Conservation (phyloP, 2,888 invertebrate species). For the Lymantria dispar region DNA sequence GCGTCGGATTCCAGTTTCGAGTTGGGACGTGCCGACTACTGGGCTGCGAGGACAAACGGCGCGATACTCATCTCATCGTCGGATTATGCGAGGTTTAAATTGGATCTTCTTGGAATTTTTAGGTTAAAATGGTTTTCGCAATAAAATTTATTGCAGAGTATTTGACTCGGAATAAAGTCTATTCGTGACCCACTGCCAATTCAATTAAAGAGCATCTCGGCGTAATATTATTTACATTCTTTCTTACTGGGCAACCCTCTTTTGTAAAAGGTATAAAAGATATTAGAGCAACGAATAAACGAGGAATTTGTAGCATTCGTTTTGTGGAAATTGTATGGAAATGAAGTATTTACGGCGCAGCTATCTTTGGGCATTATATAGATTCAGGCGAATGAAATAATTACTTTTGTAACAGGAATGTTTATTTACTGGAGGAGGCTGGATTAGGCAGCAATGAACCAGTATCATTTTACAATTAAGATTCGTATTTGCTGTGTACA, state of each 20-base stretch:
- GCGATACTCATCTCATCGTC: constrained; percentile 64
- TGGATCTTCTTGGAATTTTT: constrained; percentile 73
- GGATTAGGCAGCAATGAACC: constrained; percentile 5
- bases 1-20: constrained; percentile 6
- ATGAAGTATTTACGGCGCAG: constrained; percentile 5
- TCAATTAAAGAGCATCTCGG: constrained; percentile 63
- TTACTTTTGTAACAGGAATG: constrained; percentile 1
- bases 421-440: background rate
- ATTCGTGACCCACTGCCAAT: constrained; percentile 62
- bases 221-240: constrained; percentile 59
- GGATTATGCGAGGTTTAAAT: constrained; percentile 72
- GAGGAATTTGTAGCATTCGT: constrained; percentile 24
- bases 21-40: constrained; percentile 27
- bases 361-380: background rate
- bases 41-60: constrained; percentile 34
- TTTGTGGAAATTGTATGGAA: constrained; percentile 16
- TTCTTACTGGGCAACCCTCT: constrained; percentile 35
- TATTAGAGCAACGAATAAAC: constrained; percentile 34
- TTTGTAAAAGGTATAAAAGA: constrained; percentile 40
- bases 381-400: constrained; percentile 1
- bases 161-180: constrained; percentile 65
- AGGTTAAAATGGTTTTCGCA: constrained; percentile 66
- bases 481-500: constrained; percentile 30
- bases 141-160: constrained; percentile 71
- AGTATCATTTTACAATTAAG: constrained; percentile 17